Evolutionary conservation across 2,113 vertebrate genomes (phyloP), one percentile per base, ranked within the genome.

Genomic region (Petromus typicus): DNA sequence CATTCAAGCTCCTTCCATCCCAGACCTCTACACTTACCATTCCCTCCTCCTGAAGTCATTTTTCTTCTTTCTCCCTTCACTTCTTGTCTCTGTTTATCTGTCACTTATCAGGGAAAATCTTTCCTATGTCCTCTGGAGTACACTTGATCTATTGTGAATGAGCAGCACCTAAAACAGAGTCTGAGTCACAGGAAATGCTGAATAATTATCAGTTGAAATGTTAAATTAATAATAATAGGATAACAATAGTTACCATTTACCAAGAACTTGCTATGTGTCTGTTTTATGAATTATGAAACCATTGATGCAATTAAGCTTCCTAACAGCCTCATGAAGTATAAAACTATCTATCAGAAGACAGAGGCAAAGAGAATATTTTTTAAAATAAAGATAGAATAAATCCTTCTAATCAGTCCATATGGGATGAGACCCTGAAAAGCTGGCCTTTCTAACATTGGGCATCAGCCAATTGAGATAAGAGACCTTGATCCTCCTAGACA

Each of bases 381-480:
- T 79, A 56, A 92, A 45, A 37, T 17, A 78, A 79, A 92, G 92
- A 67, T 64, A 86, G 30, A 97, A 56, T n/a, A 92, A 94, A 96
- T 43, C 17, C 57, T 88, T 45, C 51, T 79, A 64, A 95, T 94
- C 75, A 89, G n/a, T 64, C 61, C 95, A 95, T 95, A 89, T 97
- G 95, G 96, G 67, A 96, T 45, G 45, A 95, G 78, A 97, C 67
- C 82, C 83, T 64, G 32, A 51, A 69, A 88, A 90, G 45, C 2
- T 64, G 63, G 45, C 90, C 83, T 96, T 64, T 94, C 64, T 86
- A 91, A 88, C 82, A 83, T 3, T 95, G 67, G 91, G 82, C 67
- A 73, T 92, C 78, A 94, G 89, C 89, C 86, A 90, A 78, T 89
- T 54, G 75, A 93, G 82, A 63, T 79, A 48, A 88, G 43, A 91